phyloP scores from a whole-genome alignment of 1,140 invertebrate species.

The Diplogasteroides magnus region DNA sequence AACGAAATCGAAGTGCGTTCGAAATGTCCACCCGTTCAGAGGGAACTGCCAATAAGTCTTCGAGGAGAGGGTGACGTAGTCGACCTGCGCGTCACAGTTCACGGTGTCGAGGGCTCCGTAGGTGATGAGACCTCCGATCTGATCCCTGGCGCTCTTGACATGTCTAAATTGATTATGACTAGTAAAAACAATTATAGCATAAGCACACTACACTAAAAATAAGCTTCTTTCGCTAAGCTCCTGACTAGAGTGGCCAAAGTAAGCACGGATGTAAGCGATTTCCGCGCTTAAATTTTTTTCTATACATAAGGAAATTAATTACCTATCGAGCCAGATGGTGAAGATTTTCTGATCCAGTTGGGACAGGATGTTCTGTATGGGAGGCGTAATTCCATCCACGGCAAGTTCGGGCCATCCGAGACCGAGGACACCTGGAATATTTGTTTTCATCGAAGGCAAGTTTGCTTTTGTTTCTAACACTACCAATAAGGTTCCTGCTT shows the following conservation, averaged over 20 bases:
- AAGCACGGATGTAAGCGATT: too few relatives aligned
- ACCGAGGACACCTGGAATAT: constrained; percentile 33
- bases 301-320: too few relatives aligned
- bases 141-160: constrained; percentile 24
- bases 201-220: too few relatives aligned
- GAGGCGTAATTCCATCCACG: constrained; percentile 28
- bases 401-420: constrained; percentile 32
- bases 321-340: constrained; percentile 37
- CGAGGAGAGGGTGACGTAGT: constrained; percentile 37
- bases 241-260: too few relatives aligned
- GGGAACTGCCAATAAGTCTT: constrained; percentile 44
- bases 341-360: constrained; percentile 26
- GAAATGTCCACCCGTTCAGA: constrained; percentile 22
- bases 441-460: too few relatives aligned
- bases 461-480: not conserved
- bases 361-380: constrained; percentile 32
- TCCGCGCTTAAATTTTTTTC: too few relatives aligned
- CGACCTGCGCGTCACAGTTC: constrained; percentile 37
- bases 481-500: not conserved
- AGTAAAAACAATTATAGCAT: too few relatives aligned
- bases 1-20: too few relatives aligned
- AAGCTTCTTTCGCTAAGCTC: too few relatives aligned
- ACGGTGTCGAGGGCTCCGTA: constrained; percentile 39
- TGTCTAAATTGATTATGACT: too few relatives aligned
- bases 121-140: constrained; percentile 39